These are phyloP conservation scores for Passerina amoena DNA, from an alignment of 2,113 vertebrate genomes.

Conservation along the genomic window DNA sequence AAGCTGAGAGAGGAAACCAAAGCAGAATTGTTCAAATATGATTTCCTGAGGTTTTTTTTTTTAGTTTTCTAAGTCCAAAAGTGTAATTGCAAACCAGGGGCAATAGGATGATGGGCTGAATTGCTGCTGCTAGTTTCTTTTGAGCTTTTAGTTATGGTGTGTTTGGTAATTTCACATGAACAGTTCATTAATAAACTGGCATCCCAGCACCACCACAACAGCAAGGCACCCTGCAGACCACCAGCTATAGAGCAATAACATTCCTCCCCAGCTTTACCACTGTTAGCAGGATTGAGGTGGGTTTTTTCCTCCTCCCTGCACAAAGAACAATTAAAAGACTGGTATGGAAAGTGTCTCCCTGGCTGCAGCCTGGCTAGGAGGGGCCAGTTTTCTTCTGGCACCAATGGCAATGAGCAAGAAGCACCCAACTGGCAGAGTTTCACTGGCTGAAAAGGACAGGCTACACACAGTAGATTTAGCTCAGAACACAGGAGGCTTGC, in stretches of 20 bases:
- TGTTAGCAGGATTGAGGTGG: neutral
- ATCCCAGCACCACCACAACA: neutral
- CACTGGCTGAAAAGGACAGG: neutral
- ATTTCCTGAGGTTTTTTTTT: neutral
- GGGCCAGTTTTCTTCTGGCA: neutral
- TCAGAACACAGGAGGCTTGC: neutral
- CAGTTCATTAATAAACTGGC: neutral
- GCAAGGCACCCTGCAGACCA: neutral
- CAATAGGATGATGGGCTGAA: neutral
- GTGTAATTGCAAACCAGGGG: neutral
- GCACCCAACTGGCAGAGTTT: neutral
- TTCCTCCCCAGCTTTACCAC: neutral
- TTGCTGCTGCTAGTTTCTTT: neutral
- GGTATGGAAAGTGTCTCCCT: neutral
- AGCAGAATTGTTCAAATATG: neutral
- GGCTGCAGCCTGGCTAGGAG: neutral
- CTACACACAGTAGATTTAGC: neutral
- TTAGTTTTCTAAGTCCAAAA: neutral
- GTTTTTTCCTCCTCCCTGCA: neutral
- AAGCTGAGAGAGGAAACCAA: neutral
- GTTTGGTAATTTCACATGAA: neutral
- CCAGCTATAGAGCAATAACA: neutral
- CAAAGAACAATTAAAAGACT: neutral
- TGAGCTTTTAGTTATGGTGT: neutral
- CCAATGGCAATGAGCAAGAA: neutral